Percentiles rank a stretch among this genome's conserved stretches.
phyloP scores from a whole-genome alignment of 2,113 vertebrate species.

The Triplophysa rosa region DNA sequence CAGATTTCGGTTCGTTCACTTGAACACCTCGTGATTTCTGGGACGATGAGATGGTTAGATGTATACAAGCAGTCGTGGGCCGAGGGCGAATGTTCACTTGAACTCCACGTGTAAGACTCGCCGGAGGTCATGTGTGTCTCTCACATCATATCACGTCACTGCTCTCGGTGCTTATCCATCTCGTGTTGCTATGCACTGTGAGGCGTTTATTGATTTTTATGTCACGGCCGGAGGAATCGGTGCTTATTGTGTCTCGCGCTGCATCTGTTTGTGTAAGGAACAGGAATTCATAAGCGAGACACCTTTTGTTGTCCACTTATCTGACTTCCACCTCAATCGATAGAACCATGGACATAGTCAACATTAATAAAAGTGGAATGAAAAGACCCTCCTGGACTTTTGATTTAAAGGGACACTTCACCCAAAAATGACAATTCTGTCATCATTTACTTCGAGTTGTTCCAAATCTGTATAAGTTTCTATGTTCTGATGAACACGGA shows the following conservation, averaged over 20 bases:
- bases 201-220: conserved; percentile 36
- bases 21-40: too few relatives aligned
- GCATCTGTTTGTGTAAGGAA: conserved; percentile 22
- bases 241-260: conserved; percentile 3
- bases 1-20: too few relatives aligned
- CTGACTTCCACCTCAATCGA: conserved; percentile 8
- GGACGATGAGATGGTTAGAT: too few relatives aligned
- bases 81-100: background rate
- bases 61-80: background rate
- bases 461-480: too few relatives aligned
- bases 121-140: background rate
- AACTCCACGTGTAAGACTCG: background rate
- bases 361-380: background rate
- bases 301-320: conserved; percentile 1
- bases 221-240: background rate
- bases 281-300: conserved; percentile 11
- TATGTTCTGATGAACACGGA: too few relatives aligned
- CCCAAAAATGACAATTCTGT: too few relatives aligned
- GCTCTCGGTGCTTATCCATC: conserved; percentile 11
- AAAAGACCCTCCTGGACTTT: background rate
- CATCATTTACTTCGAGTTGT: too few relatives aligned
- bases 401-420: too few relatives aligned
- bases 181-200: background rate
- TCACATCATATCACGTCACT: background rate
- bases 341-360: conserved; percentile 2